Evolutionary conservation across 1,140 invertebrate genomes (phyloP).

Genomic region (Drosophila mojavensis): DNA sequence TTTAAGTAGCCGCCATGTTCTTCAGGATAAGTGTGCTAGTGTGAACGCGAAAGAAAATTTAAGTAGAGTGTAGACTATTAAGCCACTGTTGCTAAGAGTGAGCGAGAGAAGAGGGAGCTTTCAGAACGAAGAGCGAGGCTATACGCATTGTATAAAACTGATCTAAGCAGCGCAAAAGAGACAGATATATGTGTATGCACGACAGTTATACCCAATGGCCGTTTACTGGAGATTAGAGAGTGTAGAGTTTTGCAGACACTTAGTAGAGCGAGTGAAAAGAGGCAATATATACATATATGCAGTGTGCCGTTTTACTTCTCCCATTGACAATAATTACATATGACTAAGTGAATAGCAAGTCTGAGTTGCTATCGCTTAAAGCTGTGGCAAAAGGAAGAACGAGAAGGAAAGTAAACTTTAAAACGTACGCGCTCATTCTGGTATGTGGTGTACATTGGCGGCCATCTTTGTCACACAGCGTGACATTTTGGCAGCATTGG

Average conservation of each 20-base stretch:
- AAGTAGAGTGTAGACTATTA: background rate
- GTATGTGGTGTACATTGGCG: conserved; percentile 6
- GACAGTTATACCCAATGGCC: too few relatives aligned
- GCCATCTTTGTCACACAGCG: conserved; percentile 24
- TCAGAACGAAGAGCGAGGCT: background rate
- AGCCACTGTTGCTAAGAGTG: background rate
- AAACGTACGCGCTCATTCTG: background rate
- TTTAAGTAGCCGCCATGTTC: background rate
- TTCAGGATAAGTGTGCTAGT: background rate
- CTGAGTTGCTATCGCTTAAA: background rate
- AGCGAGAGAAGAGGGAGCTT: too few relatives aligned
- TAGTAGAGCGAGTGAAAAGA: too few relatives aligned
- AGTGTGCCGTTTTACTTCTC: too few relatives aligned
- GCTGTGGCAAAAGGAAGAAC: background rate
- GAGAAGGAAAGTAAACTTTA: conserved; percentile 1
- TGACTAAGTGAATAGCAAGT: background rate
- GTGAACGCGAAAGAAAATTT: background rate
- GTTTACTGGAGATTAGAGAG: too few relatives aligned
- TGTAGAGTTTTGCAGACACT: too few relatives aligned
- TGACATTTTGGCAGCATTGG: conserved; percentile 25
- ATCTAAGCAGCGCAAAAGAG: background rate
- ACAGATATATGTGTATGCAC: too few relatives aligned
- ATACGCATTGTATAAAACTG: background rate
- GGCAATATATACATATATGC: too few relatives aligned
- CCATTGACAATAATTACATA: too few relatives aligned